Base-by-base conservation (phyloP, 2,888 invertebrate genomes). In the Limnephilus auricula region DNA sequence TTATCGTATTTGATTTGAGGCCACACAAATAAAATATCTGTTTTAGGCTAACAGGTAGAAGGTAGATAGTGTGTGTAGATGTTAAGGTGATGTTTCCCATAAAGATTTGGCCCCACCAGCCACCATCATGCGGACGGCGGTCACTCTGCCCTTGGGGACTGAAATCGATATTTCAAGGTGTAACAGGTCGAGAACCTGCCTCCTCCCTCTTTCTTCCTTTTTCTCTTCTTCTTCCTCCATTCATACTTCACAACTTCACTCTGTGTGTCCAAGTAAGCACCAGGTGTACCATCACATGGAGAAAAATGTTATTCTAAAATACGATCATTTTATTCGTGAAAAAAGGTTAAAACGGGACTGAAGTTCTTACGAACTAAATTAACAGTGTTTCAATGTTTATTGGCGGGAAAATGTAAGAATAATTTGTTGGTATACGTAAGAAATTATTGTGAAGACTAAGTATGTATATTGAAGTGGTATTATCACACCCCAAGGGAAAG, bases 141-240 rank as follows among this genome's bases (percentile, higher is more conserved):
- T 85, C 40, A 85, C 85, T 40, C 40, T 40, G 85, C 85, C 85
- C 85, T 85, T 85, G 85, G n/a, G 85, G 13, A 85, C 34, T 40
- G 34, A 10, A 85, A 85, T 85, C 85, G 85, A 85, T 85, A 85
- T 85, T 37, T 40, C 37, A 85, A 85, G 85, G 85, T 85, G 85
- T 85, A 37, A 85, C 85, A 45, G 85, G 85, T 85, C 85, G 85
- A 34, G 82, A 25, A 65, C 65, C 65, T 65, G 65, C 65, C 65
- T 65, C 65, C 65, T 65, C n/a, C 65, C 65, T 65, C 65, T 0
- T 25, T 65, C 65, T 65, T 65, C 65, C 6, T 65, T 25, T 25
- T n/a, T 25, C 65, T 25, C 9, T 25, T 65, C 25, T 65, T 25
- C 25, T 25, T 65, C 15, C 15, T 45, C 15, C 45, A 45, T 45